Evolutionary conservation across 2,113 vertebrate species (phyloP), one percentile per base, ranked within the genome.

Genomic region (Rutilus rutilus): DNA sequence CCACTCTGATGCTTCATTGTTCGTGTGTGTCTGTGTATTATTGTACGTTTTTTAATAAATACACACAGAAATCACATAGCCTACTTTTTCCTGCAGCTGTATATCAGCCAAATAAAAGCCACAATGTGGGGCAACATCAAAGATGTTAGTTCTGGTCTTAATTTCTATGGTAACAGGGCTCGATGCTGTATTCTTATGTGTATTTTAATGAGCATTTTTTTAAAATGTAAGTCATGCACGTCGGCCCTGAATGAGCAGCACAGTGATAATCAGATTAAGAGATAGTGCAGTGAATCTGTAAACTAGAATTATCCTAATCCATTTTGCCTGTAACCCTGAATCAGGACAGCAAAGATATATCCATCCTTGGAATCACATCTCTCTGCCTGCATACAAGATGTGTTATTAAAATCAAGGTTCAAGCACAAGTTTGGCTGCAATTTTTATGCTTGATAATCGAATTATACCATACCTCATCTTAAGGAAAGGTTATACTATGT

Each of bases 251-350:
- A 80, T 80, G 76, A 69, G 77, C 54, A n/a, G 23, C 19, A 36
- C 54, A 52, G 65, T 50, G 67, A 81, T 86, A 82, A 86, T 86
- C 78, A 86, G 85, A 86, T 86, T 86, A 86, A 52, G 54, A 36
- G 77, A 82, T 83, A 59, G 81, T 50, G 47, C 85, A 62, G 17
- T 57, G 85, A 81, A 82, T 86, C 52, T 60, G 67, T 75, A 64
- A 86, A 82, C 57, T 78, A 64, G 69, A 82, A 62, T 86, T 80
- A 75, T 86, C 47, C 52, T 86, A 50, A 84, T 84, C 64, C 75
- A 80, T 78, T 80, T 52, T 64, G 69, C 78, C 23, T 25, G 59
- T 57, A 74, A 62, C 36, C 25, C 71, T 17, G 64, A 36, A 65
- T 30, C 8, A 30, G 21, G 60, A 73, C 85, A 62, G 52, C 54